A percentile compares a stretch with the other conserved stretches of the same genome.
Evolutionary conservation across 2,888 invertebrate genomes (phyloP).

Genomic region (Graphium colonna): DNA sequence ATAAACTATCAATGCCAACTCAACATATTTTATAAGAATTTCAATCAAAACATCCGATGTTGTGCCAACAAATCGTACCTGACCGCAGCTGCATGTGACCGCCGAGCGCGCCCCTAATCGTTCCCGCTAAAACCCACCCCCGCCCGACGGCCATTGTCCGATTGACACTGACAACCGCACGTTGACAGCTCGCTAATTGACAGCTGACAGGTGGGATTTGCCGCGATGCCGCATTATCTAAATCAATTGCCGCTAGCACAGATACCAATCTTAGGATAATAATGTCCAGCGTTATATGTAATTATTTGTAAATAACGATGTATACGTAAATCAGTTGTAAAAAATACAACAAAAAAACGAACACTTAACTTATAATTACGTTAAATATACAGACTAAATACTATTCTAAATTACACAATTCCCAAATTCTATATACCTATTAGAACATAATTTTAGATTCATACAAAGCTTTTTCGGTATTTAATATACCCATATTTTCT

Average conservation of each 20-base stretch:
- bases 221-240: constrained; percentile 8
- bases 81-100: constrained; percentile 37
- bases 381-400: no score
- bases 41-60: not conserved
- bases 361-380: no score
- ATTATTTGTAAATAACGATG: no score
- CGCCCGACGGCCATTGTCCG: constrained; percentile 35
- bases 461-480: no score
- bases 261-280: not conserved
- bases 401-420: no score
- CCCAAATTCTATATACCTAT: no score
- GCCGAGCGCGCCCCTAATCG: constrained; percentile 9
- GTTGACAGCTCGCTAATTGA: constrained; percentile 54
- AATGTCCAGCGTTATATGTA: no score
- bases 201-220: constrained; percentile 39
- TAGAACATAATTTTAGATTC: no score
- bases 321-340: no score
- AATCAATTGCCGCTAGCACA: not conserved
- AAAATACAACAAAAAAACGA: constrained; percentile 5
- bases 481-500: no score
- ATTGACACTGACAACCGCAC: constrained; percentile 30
- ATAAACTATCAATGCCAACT: no score
- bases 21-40: no score
- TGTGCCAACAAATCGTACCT: constrained; percentile 32
- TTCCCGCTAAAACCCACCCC: constrained; percentile 1